These are phyloP conservation scores for Cricetomys ansorgei DNA, from an alignment of 2,113 vertebrate genomes.

Conservation along the genomic window DNA sequence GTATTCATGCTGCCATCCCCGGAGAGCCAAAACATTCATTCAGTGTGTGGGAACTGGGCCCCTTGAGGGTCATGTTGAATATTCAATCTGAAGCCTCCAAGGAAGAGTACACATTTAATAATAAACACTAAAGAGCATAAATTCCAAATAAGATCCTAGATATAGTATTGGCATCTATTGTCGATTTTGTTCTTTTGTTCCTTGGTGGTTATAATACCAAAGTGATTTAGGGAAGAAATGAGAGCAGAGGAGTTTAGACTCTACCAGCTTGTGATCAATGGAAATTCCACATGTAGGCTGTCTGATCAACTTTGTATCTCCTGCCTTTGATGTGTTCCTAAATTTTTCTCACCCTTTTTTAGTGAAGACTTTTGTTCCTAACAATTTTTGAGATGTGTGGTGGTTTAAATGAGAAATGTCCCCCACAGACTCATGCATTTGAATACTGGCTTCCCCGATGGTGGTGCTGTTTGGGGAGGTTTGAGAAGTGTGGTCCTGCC, in stretches of 20 bases:
- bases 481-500: not conserved
- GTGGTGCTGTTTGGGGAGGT: too few relatives aligned
- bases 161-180: not conserved
- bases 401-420: not conserved
- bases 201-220: not conserved
- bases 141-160: conserved; percentile 8
- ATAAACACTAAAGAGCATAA: not conserved
- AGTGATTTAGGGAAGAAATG: not conserved
- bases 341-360: not conserved
- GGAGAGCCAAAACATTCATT: conserved; percentile 1
- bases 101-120: not conserved
- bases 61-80: conserved; percentile 23
- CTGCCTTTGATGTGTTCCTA: not conserved
- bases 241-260: not conserved
- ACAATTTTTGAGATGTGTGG: not conserved
- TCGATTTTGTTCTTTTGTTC: not conserved
- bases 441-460: not conserved
- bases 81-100: conserved; percentile 33
- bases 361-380: not conserved
- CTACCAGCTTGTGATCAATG: not conserved
- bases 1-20: not conserved
- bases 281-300: not conserved
- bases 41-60: not conserved
- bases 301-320: not conserved
- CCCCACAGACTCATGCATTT: not conserved